Evolutionary conservation across 1,140 invertebrate species (phyloP), one percentile per base, ranked within the genome.

Genomic region (Theocolax elegans): DNA sequence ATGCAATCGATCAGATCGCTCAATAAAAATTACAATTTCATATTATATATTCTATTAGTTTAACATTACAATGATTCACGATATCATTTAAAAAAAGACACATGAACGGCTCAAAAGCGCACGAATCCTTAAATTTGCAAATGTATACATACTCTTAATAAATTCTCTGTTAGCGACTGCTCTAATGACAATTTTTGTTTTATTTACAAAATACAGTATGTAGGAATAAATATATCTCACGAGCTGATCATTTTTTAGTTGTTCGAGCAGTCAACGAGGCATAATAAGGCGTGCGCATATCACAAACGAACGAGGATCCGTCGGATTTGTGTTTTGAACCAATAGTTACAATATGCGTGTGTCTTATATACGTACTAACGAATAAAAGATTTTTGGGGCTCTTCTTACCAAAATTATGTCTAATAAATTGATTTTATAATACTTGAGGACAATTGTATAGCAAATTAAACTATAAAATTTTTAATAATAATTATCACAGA

Each of bases 161-260:
- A 46, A 46, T 44, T 40, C n/a, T 27, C 42, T 27, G 13, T 59
- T 51, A 59, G 1, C 8, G 12, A 38, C 17, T 38, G 19, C 10
- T 23, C 35, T 42, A 13, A n/a, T 67, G 46, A 3, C 2, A 35
- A 25, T 31, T 9, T 15, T 51, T 63, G n/a, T 46, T 49, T 53
- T 74, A 77, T 72, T 73, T 75, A 75, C 72, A 75, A 75, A 75
- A 77, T n/a, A n/a, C n/a, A 71, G 59, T 71, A 74, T 72, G n/a
- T 73, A 60, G 65, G 15, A 65, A 72, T 74, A 71, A 75, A 72
- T 71, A 73, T 73, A 23, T 67, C 44, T 76, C 56, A 38, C 35
- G 3, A 65, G 35, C 17, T 44, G 29, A 40, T 72, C 56, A 3
- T 38, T 54, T 40, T 71, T 54, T 21, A 31, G 44, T 62, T 54